A percentile compares a stretch with the other conserved stretches of the same genome.
These are phyloP conservation scores for Diadegma fenestrale DNA, from an alignment of 2,888 invertebrate species.

Conservation along the genomic window DNA sequence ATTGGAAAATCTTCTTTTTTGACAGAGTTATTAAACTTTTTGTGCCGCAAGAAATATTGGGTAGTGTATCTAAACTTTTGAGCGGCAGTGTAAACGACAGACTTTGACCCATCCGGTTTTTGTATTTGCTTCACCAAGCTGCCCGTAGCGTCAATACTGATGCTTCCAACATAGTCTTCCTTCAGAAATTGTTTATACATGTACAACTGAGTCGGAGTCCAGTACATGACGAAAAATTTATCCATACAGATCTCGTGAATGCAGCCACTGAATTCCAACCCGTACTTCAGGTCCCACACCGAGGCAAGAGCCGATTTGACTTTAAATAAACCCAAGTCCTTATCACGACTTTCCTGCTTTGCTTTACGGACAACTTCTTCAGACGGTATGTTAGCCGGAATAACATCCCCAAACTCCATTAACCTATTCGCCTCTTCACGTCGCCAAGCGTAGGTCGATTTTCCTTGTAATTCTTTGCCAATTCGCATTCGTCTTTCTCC, in stretches of 20 bases:
- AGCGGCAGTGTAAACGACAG: slow-evolving; percentile 68
- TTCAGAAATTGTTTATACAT: slow-evolving; percentile 66
- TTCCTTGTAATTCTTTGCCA: slow-evolving; percentile 63
- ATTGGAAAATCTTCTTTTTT: too few relatives aligned
- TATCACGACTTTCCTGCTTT: slow-evolving; percentile 58
- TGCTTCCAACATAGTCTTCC: slow-evolving; percentile 50
- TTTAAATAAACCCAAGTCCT: slow-evolving; percentile 52
- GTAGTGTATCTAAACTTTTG: too few relatives aligned
- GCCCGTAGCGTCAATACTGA: slow-evolving; percentile 74
- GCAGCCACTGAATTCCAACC: slow-evolving; percentile 53
- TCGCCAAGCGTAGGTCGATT: slow-evolving; percentile 66
- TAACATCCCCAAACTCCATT: slow-evolving; percentile 66
- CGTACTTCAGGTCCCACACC: slow-evolving; percentile 63
- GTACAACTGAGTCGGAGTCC: slow-evolving; percentile 67
- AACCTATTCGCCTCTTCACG: slow-evolving; percentile 58
- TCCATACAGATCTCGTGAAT: slow-evolving; percentile 65
- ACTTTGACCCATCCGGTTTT: slow-evolving; percentile 62
- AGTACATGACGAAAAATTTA: slow-evolving; percentile 68
- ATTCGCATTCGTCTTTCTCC: slow-evolving; percentile 47
- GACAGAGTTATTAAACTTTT: too few relatives aligned
- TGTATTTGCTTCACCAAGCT: slow-evolving; percentile 61
- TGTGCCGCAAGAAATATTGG: too few relatives aligned
- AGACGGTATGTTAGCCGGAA: slow-evolving; percentile 54
- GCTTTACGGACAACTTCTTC: slow-evolving; percentile 61
- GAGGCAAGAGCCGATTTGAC: slow-evolving; percentile 50